phyloP scores from a whole-genome alignment of 2,888 invertebrate species.

The Lepidocyrtinus sp. region DNA sequence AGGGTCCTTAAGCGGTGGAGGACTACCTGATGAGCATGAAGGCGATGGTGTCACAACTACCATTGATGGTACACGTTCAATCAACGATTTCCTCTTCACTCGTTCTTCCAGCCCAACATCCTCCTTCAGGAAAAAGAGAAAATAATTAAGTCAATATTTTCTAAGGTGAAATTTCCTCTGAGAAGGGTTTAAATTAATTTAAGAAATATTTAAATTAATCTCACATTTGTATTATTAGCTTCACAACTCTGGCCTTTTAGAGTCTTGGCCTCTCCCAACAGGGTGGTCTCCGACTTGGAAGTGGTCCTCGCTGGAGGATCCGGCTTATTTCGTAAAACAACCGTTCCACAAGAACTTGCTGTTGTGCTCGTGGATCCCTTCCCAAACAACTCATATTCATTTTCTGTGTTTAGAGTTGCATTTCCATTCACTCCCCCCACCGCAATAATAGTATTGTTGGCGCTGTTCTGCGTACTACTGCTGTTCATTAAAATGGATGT shows the following conservation, averaged over 20 bases:
- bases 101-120: slow-evolving; percentile 68
- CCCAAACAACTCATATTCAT: slow-evolving; percentile 92
- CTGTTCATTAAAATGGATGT: slow-evolving; percentile 76
- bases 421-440: background rate
- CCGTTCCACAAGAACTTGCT: slow-evolving; percentile 91
- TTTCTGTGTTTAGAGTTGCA: slow-evolving; percentile 80
- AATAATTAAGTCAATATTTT: no score
- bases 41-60: slow-evolving; percentile 70
- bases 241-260: slow-evolving; percentile 19
- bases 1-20: slow-evolving; percentile 65
- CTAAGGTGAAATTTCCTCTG: no score
- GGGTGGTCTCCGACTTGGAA: slow-evolving; percentile 8
- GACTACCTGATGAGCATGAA: slow-evolving; percentile 64
- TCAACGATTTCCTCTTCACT: slow-evolving; percentile 68
- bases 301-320: slow-evolving; percentile 66
- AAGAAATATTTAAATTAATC: no score
- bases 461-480: slow-evolving; percentile 72
- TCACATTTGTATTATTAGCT: slow-evolving; percentile 33
- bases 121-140: slow-evolving; percentile 61
- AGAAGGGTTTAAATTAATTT: no score
- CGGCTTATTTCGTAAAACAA: slow-evolving; percentile 72
- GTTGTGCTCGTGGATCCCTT: slow-evolving; percentile 92
- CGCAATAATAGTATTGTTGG: slow-evolving; percentile 22
- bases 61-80: slow-evolving; percentile 68
- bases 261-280: background rate